Conservation (phyloP, 2,888 invertebrate genomes). For the Proisotoma minuta region DNA sequence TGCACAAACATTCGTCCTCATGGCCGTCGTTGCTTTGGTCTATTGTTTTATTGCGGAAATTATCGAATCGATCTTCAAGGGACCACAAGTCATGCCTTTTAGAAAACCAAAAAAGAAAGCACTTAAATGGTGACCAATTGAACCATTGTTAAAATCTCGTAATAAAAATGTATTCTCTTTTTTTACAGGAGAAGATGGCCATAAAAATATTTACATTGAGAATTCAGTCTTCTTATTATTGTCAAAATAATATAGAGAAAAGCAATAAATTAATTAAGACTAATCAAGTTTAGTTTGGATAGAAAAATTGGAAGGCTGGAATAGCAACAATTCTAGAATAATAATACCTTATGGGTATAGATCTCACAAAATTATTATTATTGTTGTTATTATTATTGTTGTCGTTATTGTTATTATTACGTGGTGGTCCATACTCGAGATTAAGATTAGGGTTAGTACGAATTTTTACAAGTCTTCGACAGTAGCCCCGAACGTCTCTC, state of each 20-base stretch:
- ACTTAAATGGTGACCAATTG: not conserved
- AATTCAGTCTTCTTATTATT: too few relatives aligned
- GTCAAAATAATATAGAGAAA: too few relatives aligned
- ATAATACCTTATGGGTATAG: constrained; percentile 41
- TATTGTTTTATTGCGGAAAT: not conserved
- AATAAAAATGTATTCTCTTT: not conserved
- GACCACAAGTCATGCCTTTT: not conserved
- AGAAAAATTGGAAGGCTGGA: constrained; percentile 45
- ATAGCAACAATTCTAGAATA: constrained; percentile 44
- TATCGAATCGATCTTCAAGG: constrained; percentile 1
- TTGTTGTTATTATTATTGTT: not conserved
- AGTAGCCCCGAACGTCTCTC: constrained; percentile 42
- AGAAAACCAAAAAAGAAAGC: not conserved
- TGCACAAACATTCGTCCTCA: not conserved
- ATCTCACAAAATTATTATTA: constrained; percentile 21
- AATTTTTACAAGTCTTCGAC: constrained; percentile 39
- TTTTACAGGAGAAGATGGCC: not conserved
- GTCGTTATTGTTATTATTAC: constrained; percentile 13
- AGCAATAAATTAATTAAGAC: not conserved
- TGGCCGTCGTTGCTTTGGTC: not conserved
- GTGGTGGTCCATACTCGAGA: constrained; percentile 39
- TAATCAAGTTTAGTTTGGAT: constrained; percentile 22
- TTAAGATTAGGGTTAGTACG: too few relatives aligned
- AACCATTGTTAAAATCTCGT: not conserved
- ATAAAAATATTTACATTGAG: not conserved